These are phyloP conservation scores for Leucophenga montana DNA, from an alignment of 2,888 invertebrate species.

Conservation along the genomic window DNA sequence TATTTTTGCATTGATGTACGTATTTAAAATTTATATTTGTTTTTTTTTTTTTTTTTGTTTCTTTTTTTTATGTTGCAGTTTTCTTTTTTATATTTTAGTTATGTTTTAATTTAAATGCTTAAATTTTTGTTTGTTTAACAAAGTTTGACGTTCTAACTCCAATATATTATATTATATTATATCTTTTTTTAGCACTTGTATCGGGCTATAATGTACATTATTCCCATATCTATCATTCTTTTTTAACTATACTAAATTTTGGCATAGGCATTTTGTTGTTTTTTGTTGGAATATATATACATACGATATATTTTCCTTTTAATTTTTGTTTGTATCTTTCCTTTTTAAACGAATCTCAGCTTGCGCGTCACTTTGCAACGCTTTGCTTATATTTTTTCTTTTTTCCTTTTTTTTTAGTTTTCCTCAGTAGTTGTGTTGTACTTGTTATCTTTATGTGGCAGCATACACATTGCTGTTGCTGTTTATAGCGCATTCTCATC, in stretches of 20 bases:
- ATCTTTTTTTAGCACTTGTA: conserved; percentile 8
- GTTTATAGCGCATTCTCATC: conserved; percentile 51
- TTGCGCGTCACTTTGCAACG: too few relatives aligned
- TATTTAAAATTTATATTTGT: not conserved
- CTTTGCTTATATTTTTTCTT: not conserved
- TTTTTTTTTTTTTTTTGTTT: conserved; percentile 18
- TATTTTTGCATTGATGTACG: not conserved
- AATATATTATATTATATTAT: conserved; percentile 7
- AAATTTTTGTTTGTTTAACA: conserved; percentile 1
- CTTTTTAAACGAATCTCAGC: too few relatives aligned
- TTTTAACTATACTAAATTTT: conserved; percentile 31
- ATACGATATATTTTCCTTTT: conserved; percentile 17
- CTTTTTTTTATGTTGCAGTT: conserved; percentile 17
- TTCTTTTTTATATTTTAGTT: conserved; percentile 26
- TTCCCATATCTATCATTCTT: not conserved
- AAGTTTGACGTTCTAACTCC: not conserved
- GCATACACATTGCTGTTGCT: conserved; percentile 14
- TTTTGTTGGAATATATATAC: not conserved
- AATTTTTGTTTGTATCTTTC: not conserved
- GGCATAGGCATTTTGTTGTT: conserved; percentile 36
- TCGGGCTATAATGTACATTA: not conserved
- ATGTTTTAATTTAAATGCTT: not conserved
- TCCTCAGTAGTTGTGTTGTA: too few relatives aligned
- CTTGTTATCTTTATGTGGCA: conserved; percentile 2
- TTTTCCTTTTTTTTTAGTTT: not conserved